Evolutionary conservation across 2,888 invertebrate genomes (phyloP), one percentile per base, ranked within the genome.

Genomic region (Athalia circularis): DNA sequence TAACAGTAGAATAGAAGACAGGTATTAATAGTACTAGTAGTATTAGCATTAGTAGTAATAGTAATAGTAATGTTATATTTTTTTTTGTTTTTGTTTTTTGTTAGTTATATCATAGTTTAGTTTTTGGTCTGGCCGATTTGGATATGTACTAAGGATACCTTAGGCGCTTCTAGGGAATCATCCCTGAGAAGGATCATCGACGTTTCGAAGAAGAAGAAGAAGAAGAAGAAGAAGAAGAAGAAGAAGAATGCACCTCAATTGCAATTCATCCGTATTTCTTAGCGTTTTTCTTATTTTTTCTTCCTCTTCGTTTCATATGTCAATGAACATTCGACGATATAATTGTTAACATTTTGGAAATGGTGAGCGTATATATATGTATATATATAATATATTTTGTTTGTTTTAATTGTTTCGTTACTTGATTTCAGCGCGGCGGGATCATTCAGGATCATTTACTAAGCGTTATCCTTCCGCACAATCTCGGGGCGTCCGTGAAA

Each of bases 131-230:
- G 75, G 78, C 75, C 75, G 72, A 72, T 79, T 64, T 76, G 76
- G 90, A 89, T 90, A 90, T 90, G 90, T 90, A 87, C 84, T 87
- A 86, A 86, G 87, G 88, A 88, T 88, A 88, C 89, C 89, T 87
- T 88, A 85, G 86, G 86, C 86, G 84, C 84, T 83, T 83, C 82
- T 54, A 43, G 43, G 15, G 8, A 68, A 68, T 68, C 15, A 48
- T 15, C n/a, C 29, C 83, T 29, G 86, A 84, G 86, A 85, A 85
- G 84, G 85, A 83, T 83, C 29, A 29, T 29, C 84, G 78, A 77
- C 77, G 79, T 75, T 67, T 1, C 54, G 54, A 54, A 8, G 54
- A 54, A 54, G 29, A 29, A 29, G 29, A 29, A 29, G 29, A 29
- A 29, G 29, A 29, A 29, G n/a, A n/a, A n/a, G n/a, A n/a, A n/a